Percentiles rank a stretch among this genome's conserved stretches.
These are phyloP conservation scores for Agonopterix heracliana DNA, from an alignment of 2,888 invertebrate genomes.

Conservation along the genomic window DNA sequence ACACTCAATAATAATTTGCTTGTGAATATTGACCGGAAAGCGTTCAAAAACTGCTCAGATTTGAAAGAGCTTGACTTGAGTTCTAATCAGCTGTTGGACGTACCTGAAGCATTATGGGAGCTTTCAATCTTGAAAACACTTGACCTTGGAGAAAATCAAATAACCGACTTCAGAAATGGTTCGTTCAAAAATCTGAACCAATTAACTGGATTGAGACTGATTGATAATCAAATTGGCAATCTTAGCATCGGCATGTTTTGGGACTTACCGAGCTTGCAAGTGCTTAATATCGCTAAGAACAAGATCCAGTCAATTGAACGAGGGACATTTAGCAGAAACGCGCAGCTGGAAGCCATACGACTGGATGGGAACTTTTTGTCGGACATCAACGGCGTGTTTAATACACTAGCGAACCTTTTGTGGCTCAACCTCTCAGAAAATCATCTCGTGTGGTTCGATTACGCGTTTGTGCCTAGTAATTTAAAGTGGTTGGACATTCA, in stretches of 20 bases:
- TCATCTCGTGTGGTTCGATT: conserved; percentile 95
- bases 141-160: conserved; percentile 94
- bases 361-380: conserved; percentile 92
- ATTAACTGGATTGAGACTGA: conserved; percentile 89
- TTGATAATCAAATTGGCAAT: conserved; percentile 93
- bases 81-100: conserved; percentile 87
- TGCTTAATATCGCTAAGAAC: conserved; percentile 92
- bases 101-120: conserved; percentile 89
- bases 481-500: conserved; percentile 94
- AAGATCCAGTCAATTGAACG: conserved; percentile 90
- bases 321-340: conserved; percentile 88
- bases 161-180: conserved; percentile 87
- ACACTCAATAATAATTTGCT: conserved; percentile 91
- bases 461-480: conserved; percentile 92
- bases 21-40: conserved; percentile 84
- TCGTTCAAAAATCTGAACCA: conserved; percentile 91
- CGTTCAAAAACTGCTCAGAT: conserved; percentile 91
- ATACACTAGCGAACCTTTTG: conserved; percentile 87
- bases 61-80: conserved; percentile 92
- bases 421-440: conserved; percentile 94
- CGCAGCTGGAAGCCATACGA: conserved; percentile 89
- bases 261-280: conserved; percentile 89
- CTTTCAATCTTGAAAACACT: conserved; percentile 89
- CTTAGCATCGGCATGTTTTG: conserved; percentile 90
- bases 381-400: conserved; percentile 93